phyloP scores from a whole-genome alignment of 2,888 invertebrate genomes.

The Lymantria dispar region DNA sequence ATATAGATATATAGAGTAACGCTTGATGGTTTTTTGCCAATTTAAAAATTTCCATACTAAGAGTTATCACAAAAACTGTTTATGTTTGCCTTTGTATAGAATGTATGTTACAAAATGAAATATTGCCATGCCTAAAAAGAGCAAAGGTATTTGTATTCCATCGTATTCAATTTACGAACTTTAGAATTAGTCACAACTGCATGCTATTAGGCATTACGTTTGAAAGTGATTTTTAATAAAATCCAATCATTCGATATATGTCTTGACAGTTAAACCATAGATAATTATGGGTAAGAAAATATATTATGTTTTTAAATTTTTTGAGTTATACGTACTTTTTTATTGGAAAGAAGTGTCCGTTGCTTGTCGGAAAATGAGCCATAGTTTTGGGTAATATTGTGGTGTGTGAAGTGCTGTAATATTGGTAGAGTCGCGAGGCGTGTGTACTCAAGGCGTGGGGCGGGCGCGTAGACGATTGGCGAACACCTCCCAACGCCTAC shows the following conservation, averaged over 20 bases:
- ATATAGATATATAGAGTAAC: constrained; percentile 9
- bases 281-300: too few relatives aligned
- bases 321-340: too few relatives aligned
- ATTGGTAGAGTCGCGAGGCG: constrained; percentile 41
- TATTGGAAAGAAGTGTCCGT: neutral
- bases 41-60: constrained; percentile 11
- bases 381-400: constrained; percentile 18
- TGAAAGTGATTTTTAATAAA: too few relatives aligned
- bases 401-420: constrained; percentile 9
- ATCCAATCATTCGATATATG: too few relatives aligned
- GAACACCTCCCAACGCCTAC: constrained; percentile 82
- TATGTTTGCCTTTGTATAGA: neutral
- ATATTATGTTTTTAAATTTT: too few relatives aligned
- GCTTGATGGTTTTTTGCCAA: constrained; percentile 13
- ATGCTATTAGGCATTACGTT: too few relatives aligned
- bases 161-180: too few relatives aligned
- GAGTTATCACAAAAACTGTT: neutral
- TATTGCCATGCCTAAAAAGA: too few relatives aligned
- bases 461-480: constrained; percentile 76
- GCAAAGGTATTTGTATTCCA: too few relatives aligned
- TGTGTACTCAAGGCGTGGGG: constrained; percentile 55
- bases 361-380: constrained; percentile 19
- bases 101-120: too few relatives aligned
- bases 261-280: too few relatives aligned
- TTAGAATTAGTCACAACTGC: too few relatives aligned